Base-by-base conservation (phyloP, 1,140 invertebrate genomes). In the Lepidurus couesii region DNA sequence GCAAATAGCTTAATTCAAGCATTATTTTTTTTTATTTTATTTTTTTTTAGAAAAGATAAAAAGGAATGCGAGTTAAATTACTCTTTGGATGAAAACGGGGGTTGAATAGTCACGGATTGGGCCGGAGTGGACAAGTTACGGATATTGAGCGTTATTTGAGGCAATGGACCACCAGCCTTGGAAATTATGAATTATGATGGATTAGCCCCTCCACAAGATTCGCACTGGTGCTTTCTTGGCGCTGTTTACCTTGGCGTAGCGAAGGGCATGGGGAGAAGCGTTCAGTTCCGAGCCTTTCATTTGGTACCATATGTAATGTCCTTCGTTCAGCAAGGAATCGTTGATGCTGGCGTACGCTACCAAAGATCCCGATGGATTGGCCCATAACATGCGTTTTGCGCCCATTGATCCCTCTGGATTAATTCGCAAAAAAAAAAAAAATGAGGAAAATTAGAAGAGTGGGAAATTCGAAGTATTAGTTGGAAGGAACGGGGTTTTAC, bases 151-250 rank as follows among this genome's bases (percentile, higher is more conserved):
- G 43, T 42, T 9, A 77, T 26, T 45, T 44, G 10, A 7, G 75
- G 75, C 21, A 77, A 47, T 7, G 42, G 42, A 44, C 43, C 9
- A 13, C 75, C 75, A 26, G 75, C 43, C 75, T 77, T 42, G 42
- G 42, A 11, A 42, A 42, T 42, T 42, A 73, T n/a, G 24, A 73
- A 73, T n/a, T 73, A 24, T 3, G 65, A n/a, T n/a, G 24, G 24
- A 73, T 73, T 73, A n/a, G n/a, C n/a, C 65, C 65, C 65, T 73
- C 65, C n/a, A 73, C 3, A 73, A n/a, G 65, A 24, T 73, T 3
- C 34, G 34, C 34, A 65, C 53, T 21, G 1, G 6, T 16, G 21
- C 21, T 65, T 65, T 65, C 13, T 65, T 16, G n/a, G 1, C 7
- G 1, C 8, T 75, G 7, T 13, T 11, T 44, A 77, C 75, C 16